These are phyloP conservation scores for Montipora capitata DNA, from an alignment of 92 coral and sea anemone genomes.

Conservation along the genomic window DNA sequence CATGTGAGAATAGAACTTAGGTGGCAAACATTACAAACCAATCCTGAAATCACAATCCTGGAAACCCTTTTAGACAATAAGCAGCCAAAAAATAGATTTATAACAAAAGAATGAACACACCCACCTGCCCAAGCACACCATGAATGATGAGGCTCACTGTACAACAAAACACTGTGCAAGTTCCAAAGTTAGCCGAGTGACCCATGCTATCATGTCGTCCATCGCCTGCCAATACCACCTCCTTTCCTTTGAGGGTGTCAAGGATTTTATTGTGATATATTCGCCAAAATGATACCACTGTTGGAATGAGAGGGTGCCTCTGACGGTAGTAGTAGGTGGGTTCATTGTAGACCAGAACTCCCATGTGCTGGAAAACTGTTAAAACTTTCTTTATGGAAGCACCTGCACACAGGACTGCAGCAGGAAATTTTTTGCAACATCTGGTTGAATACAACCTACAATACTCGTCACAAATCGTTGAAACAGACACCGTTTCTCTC, in stretches of 20 bases:
- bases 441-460: no score
- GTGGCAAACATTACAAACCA: no score
- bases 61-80: no score
- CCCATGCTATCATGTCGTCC: constrained; percentile 38
- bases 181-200: constrained; percentile 29
- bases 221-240: constrained; percentile 35
- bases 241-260: constrained; percentile 42
- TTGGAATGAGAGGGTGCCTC: constrained; percentile 50
- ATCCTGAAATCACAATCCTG: no score
- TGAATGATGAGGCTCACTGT: constrained; percentile 18
- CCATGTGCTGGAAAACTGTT: constrained; percentile 58
- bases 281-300: constrained; percentile 55
- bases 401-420: constrained; percentile 76
- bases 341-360: constrained; percentile 20
- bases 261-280: constrained; percentile 37
- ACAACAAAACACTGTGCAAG: constrained; percentile 22
- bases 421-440: constrained; percentile 73
- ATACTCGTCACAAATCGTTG: no score
- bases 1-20: no score
- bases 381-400: no score
- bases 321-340: constrained; percentile 47
- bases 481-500: no score
- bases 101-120: no score
- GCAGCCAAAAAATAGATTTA: no score
- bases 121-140: constrained; percentile 22